These are phyloP conservation scores for Micromesistius poutassou DNA, from an alignment of 2,797 vertebrate species.

Conservation along the genomic window DNA sequence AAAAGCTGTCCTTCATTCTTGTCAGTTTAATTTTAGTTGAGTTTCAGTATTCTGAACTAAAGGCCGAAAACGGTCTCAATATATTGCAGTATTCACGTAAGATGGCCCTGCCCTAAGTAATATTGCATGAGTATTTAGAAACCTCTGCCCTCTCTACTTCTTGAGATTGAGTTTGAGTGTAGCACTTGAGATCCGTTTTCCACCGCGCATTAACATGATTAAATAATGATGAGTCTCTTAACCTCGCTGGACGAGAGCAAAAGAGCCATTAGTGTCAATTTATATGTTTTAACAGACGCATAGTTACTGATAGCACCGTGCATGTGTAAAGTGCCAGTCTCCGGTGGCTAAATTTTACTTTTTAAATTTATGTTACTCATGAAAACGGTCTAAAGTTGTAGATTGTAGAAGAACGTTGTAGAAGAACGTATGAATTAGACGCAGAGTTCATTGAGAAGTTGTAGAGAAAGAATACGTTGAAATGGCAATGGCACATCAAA, in stretches of 20 bases:
- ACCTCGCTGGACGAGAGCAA: not conserved
- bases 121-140: not conserved
- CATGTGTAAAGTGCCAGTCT: not conserved
- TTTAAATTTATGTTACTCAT: too few relatives aligned
- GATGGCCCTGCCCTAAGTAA: not conserved
- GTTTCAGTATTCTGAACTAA: not conserved
- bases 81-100: not conserved
- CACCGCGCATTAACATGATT: not conserved
- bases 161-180: not conserved
- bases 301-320: not conserved
- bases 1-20: not conserved
- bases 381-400: not conserved
- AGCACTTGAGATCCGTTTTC: not conserved
- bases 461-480: not conserved
- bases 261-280: not conserved
- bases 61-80: not conserved
- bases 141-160: not conserved
- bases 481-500: not conserved
- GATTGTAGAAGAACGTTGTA: too few relatives aligned
- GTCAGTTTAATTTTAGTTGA: not conserved
- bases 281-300: not conserved
- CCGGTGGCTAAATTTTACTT: not conserved
- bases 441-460: not conserved
- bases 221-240: constrained; percentile 27
- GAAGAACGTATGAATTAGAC: too few relatives aligned